Conservation (phyloP, 2,888 invertebrate species). For the Gandaritis pyraliata region DNA sequence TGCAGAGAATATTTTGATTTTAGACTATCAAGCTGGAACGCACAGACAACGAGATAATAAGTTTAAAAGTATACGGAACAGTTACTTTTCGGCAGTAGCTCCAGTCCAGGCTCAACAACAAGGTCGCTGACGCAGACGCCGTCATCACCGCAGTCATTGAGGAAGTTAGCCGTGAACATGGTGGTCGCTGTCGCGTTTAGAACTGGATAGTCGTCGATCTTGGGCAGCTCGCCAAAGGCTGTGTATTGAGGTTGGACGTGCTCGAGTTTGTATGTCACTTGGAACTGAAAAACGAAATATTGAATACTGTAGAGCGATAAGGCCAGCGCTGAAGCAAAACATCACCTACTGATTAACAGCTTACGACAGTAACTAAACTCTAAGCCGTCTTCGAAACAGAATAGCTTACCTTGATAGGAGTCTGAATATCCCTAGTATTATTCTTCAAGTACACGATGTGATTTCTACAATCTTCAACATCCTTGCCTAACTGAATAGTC, state of each 20-base stretch:
- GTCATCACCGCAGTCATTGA: conserved; percentile 95
- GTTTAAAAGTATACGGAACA: too few relatives aligned
- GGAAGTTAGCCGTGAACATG: conserved; percentile 92
- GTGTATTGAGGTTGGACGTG: conserved; percentile 86
- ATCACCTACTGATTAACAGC: too few relatives aligned
- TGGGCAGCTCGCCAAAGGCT: conserved; percentile 84
- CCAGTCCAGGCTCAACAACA: conserved; percentile 85
- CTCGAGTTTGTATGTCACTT: conserved; percentile 92
- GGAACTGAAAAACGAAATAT: conserved; percentile 80
- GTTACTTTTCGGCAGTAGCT: conserved; percentile 81
- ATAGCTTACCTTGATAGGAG: conserved; percentile 90
- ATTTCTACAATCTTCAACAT: conserved; percentile 87
- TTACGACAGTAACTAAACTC: too few relatives aligned
- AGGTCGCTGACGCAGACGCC: conserved; percentile 94
- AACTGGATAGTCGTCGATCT: conserved; percentile 92
- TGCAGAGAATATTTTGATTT: too few relatives aligned
- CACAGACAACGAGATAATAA: too few relatives aligned
- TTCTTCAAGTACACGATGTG: conserved; percentile 95
- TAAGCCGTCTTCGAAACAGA: too few relatives aligned
- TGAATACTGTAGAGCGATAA: background rate
- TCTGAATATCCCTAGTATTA: conserved; percentile 93
- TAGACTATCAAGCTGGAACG: too few relatives aligned
- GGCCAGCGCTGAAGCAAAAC: too few relatives aligned
- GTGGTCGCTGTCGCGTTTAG: conserved; percentile 94
- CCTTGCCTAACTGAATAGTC: conserved; percentile 85